Evolutionary conservation across 2,888 invertebrate species (phyloP), one percentile per base, ranked within the genome.

Genomic region (Dimorphilus gyrociliatus): DNA sequence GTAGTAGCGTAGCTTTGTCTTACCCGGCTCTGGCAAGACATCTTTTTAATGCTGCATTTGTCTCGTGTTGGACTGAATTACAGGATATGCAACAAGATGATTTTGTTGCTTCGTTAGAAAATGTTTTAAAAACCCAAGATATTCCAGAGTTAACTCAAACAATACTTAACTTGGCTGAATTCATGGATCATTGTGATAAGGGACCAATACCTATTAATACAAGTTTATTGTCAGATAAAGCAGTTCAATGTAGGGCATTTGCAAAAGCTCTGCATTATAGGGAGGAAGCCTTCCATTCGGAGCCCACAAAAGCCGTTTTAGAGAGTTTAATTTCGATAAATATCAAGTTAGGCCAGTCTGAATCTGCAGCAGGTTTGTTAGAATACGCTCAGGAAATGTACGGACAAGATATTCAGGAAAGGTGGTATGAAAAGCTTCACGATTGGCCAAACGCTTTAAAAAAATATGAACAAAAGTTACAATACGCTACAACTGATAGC

Each of bases 341-440:
- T 58, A 97, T 97, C 59, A 94, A 97, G 62, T 66, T 99, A 17
- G 92, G 94, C 55, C 92, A 94, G 54, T 85, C 90, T 38, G 97
- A 97, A 62, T 92, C 94, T 0, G 94, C 97, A 0, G 82, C 85
- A 50, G 94, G 94, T 32, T 67, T 69, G 2, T 49, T 97, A 3
- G 80, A 82, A 50, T 78, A 82, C 51, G 86, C 86, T 2, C 82
- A 81, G 73, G 77, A 73, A 14, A 73, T 54, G 32, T 52, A 55
- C 33, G 44, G 48, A 16, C 36, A 59, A 56, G 55, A 52, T 44
- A 55, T 65, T 24, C 57, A 82, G 60, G 86, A 92, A 27, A 72
- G 85, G 5, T 97, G 97, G 97, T 92, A 92, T 60, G 97, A 97
- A 59, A 94, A 97, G 62, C 67, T 97, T 2, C 92, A 97, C 63